A percentile compares a stretch with the other conserved stretches of the same genome.
Evolutionary conservation across 2,888 invertebrate genomes (phyloP).

Genomic region (Scotopteryx bipunctaria): DNA sequence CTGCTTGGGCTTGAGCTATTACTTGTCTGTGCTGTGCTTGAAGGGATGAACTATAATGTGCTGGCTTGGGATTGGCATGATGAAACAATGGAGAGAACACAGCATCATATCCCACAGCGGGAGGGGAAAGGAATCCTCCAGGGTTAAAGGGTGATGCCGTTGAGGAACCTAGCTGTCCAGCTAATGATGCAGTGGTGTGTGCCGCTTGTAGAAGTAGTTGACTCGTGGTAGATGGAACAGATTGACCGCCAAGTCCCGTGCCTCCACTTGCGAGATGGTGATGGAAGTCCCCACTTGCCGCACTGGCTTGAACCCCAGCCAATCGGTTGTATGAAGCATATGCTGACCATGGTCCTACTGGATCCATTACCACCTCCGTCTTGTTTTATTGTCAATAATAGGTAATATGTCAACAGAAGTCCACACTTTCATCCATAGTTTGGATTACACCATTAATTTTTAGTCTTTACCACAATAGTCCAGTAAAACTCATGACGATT

Average conservation of each 20-base stretch:
- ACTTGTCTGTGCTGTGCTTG: conserved; percentile 88
- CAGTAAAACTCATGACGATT: conserved; percentile 64
- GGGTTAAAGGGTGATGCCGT: conserved; percentile 87
- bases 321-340: conserved; percentile 93
- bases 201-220: conserved; percentile 87
- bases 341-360: conserved; percentile 94
- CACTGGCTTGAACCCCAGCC: conserved; percentile 87
- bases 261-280: conserved; percentile 86
- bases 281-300: conserved; percentile 87
- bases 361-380: conserved; percentile 90
- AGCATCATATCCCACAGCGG: conserved; percentile 90
- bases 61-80: conserved; percentile 89
- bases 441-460: conserved; percentile 64
- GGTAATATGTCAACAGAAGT: conserved; percentile 76
- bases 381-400: conserved; percentile 69
- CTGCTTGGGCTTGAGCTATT: conserved; percentile 81
- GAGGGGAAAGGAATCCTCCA: conserved; percentile 89
- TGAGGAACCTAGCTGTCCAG: conserved; percentile 85
- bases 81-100: conserved; percentile 93
- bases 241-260: conserved; percentile 78
- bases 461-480: conserved; percentile 64
- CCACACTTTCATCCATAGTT: conserved; percentile 83
- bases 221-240: conserved; percentile 86
- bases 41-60: conserved; percentile 87
- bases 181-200: conserved; percentile 84